Evolutionary conservation across 2,888 invertebrate species (phyloP).

Genomic region (Drosophila stalkeri): DNA sequence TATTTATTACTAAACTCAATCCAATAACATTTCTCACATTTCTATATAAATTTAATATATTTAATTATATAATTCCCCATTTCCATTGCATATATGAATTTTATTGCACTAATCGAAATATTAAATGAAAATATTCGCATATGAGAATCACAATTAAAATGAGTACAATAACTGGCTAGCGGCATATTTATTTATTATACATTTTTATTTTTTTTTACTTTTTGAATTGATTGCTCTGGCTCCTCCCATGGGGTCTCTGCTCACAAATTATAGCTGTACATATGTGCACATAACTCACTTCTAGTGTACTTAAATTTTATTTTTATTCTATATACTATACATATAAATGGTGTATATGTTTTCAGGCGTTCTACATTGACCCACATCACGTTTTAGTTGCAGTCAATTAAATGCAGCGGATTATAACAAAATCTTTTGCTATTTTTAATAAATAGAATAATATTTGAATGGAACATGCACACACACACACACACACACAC

Average conservation of each 20-base stretch:
- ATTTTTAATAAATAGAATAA: constrained; percentile 75
- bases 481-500: constrained; percentile 20
- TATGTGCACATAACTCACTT: constrained; percentile 24
- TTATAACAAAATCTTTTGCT: constrained; percentile 64
- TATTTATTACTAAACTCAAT: too few species aligned
- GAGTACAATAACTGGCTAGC: constrained; percentile 41
- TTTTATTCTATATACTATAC: not conserved
- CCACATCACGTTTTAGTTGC: constrained; percentile 64
- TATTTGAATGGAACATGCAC: constrained; percentile 56
- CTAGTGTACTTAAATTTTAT: constrained; percentile 2
- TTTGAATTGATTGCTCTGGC: constrained; percentile 49
- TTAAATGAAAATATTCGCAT: constrained; percentile 68
- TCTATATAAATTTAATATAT: not conserved
- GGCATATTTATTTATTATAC: constrained; percentile 1
- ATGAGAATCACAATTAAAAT: constrained; percentile 67
- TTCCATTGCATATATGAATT: constrained; percentile 10
- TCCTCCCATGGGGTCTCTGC: constrained; percentile 23
- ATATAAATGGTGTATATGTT: not conserved
- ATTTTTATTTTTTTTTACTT: not conserved
- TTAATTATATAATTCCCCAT: not conserved
- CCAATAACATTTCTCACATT: too few species aligned
- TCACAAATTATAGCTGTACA: constrained; percentile 42
- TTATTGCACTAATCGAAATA: constrained; percentile 50
- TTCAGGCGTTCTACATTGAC: constrained; percentile 31
- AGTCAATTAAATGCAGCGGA: constrained; percentile 75